Percentiles rank a stretch among this genome's conserved stretches.
Conservation (phyloP, 2,113 vertebrate genomes). For the Plectropomus leopardus region DNA sequence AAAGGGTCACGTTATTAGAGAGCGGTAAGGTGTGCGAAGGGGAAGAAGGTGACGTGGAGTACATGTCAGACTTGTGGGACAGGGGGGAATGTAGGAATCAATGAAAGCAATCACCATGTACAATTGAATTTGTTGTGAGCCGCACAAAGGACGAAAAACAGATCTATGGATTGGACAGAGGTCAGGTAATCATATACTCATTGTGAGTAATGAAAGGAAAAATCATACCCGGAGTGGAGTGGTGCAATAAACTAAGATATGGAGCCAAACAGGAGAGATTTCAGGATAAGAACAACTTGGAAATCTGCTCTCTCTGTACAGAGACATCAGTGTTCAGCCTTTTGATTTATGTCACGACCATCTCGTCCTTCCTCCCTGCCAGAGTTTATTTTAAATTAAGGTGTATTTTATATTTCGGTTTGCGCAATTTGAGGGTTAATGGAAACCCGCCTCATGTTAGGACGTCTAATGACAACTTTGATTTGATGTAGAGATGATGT, state of each 20-base stretch:
- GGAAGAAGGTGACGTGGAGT: slow-evolving; percentile 59
- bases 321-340: neutral
- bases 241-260: slow-evolving; percentile 6
- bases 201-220: slow-evolving; percentile 50
- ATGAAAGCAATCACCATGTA: slow-evolving; percentile 78
- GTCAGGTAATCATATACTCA: slow-evolving; percentile 58
- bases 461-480: too few relatives aligned
- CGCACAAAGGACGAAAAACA: slow-evolving; percentile 41
- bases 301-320: neutral
- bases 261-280: slow-evolving; percentile 21
- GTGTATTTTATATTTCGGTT: too few relatives aligned
- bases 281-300: neutral
- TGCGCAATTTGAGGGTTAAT: too few relatives aligned
- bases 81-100: slow-evolving; percentile 60
- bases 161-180: slow-evolving; percentile 56
- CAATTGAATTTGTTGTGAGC: slow-evolving; percentile 73
- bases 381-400: too few relatives aligned
- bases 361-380: too few relatives aligned
- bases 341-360: neutral
- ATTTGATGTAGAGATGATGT: too few relatives aligned
- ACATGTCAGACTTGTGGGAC: slow-evolving; percentile 61
- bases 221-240: slow-evolving; percentile 31
- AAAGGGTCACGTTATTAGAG: slow-evolving; percentile 70
- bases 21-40: slow-evolving; percentile 66
- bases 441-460: too few relatives aligned